Conservation (phyloP, 2,113 vertebrate species). For the Euleptes europaea region DNA sequence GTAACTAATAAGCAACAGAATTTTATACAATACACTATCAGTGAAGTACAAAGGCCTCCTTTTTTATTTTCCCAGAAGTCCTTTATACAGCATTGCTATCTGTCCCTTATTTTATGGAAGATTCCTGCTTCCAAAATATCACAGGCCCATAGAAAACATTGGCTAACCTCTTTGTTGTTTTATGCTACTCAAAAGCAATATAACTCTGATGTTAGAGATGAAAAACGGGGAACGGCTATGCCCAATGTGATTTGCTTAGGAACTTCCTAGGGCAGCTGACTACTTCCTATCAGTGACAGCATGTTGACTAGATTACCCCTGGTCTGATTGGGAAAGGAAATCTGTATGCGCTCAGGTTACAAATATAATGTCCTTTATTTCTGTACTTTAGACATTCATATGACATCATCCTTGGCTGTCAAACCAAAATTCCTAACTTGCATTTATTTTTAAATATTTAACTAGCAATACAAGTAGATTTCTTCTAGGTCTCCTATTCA, state of each 20-base stretch:
- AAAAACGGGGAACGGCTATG: neutral
- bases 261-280: neutral
- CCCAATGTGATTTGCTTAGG: neutral
- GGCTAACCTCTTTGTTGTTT: neutral
- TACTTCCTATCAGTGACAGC: neutral
- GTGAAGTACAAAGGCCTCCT: neutral
- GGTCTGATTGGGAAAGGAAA: neutral
- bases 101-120: neutral
- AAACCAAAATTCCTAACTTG: neutral
- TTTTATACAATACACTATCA: neutral
- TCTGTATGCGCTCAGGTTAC: neutral
- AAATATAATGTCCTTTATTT: neutral
- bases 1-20: neutral
- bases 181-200: neutral
- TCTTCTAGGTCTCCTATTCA: neutral
- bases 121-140: neutral
- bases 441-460: neutral
- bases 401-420: neutral
- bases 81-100: neutral
- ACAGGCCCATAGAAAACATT: neutral
- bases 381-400: neutral
- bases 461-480: neutral
- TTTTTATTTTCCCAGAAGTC: neutral
- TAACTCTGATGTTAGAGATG: neutral
- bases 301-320: neutral